phyloP scores from a whole-genome alignment of 2,888 invertebrate genomes.

The Eupithecia centaureata region DNA sequence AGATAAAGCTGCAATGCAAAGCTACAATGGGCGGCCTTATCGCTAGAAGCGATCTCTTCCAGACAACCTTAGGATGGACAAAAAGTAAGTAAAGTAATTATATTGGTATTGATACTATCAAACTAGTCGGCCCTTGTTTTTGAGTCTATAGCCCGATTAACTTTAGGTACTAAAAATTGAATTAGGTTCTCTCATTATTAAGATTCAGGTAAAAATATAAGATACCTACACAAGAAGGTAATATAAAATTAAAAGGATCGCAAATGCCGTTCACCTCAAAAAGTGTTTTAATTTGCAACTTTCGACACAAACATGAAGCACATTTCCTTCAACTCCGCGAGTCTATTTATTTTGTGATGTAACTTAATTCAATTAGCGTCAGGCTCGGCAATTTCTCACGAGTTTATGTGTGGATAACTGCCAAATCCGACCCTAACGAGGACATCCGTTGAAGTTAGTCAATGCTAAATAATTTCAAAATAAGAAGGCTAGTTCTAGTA shows the following conservation, averaged over 20 bases:
- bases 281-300: slow-evolving; percentile 15
- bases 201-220: background rate
- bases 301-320: slow-evolving; percentile 35
- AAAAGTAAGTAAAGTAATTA: too few relatives aligned
- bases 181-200: too few relatives aligned
- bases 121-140: too few relatives aligned
- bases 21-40: too few relatives aligned
- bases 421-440: background rate
- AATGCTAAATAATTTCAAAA: background rate
- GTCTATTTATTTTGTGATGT: slow-evolving; percentile 29
- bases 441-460: background rate
- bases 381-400: slow-evolving; percentile 12
- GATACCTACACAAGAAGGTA: too few relatives aligned
- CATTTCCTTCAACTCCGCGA: slow-evolving; percentile 40
- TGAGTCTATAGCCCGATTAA: too few relatives aligned
- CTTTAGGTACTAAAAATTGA: too few relatives aligned
- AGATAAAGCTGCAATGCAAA: too few relatives aligned
- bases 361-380: slow-evolving; percentile 29
- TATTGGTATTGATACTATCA: too few relatives aligned
- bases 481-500: background rate
- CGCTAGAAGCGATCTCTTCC: too few relatives aligned
- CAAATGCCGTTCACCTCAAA: background rate
- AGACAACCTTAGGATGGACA: too few relatives aligned
- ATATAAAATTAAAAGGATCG: slow-evolving; percentile 2
- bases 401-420: background rate